These are phyloP conservation scores for Gisinianus flammeolus DNA, from an alignment of 2,888 invertebrate genomes.

Conservation along the genomic window DNA sequence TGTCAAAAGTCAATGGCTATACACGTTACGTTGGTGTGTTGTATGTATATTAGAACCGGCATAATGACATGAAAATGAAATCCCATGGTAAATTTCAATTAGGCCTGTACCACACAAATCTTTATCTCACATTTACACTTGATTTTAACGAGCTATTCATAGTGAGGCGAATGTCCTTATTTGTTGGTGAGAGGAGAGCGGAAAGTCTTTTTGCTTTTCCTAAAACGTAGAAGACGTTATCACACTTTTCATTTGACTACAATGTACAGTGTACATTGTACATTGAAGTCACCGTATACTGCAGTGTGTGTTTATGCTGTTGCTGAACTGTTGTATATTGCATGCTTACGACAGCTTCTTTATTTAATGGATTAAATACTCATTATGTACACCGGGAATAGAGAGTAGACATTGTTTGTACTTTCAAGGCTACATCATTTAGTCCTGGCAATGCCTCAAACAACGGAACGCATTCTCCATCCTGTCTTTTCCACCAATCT, in stretches of 20 bases:
- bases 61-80: slow-evolving; percentile 3
- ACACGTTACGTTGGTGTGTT: not conserved
- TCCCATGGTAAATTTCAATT: slow-evolving; percentile 18
- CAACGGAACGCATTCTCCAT: slow-evolving; percentile 10
- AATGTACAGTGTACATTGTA: not conserved
- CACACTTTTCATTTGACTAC: not conserved
- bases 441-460: slow-evolving; percentile 28
- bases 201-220: slow-evolving; percentile 1
- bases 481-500: slow-evolving; percentile 2
- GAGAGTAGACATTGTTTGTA: slow-evolving; percentile 8
- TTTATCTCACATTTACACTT: slow-evolving; percentile 15
- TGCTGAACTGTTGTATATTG: not conserved
- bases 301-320: no score
- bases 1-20: slow-evolving; percentile 5
- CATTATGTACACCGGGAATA: not conserved
- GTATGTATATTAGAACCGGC: not conserved
- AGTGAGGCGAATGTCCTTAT: slow-evolving; percentile 24
- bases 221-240: not conserved
- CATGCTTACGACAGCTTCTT: slow-evolving; percentile 13
- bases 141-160: slow-evolving; percentile 17
- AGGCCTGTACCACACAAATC: not conserved
- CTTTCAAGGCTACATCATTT: not conserved
- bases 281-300: not conserved
- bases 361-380: slow-evolving; percentile 20
- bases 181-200: not conserved